These are phyloP conservation scores for Onthophagus sagittarius DNA, from an alignment of 2,888 invertebrate genomes.

Conservation along the genomic window DNA sequence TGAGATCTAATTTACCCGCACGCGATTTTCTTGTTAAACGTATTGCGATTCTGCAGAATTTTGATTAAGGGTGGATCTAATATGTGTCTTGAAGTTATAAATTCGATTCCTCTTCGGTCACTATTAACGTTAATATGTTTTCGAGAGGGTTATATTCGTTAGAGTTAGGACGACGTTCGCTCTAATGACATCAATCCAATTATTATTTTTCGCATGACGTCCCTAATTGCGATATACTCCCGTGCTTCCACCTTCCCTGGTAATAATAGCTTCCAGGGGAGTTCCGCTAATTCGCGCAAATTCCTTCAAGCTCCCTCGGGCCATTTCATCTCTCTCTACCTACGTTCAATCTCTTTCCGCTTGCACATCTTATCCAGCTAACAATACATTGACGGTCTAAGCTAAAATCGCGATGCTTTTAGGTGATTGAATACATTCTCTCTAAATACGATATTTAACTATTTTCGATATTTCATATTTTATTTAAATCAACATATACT, in stretches of 20 bases:
- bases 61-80: background rate
- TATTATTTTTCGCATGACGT: constrained; percentile 36
- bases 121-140: background rate
- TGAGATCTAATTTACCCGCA: constrained; percentile 12
- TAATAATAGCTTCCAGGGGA: constrained; percentile 21
- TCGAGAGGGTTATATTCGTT: constrained; percentile 1
- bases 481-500: background rate
- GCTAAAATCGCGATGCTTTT: background rate
- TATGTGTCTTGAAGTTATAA: background rate
- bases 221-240: constrained; percentile 31
- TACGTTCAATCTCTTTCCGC: background rate
- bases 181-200: constrained; percentile 35
- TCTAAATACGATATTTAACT: background rate
- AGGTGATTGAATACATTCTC: background rate
- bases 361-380: background rate
- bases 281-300: constrained; percentile 13
- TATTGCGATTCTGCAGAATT: background rate
- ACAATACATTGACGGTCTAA: background rate
- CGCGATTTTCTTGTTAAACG: constrained; percentile 1
- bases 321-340: background rate
- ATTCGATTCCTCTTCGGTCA: background rate
- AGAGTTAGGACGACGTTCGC: constrained; percentile 22
- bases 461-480: background rate
- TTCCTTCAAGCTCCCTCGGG: background rate
- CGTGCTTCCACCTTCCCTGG: constrained; percentile 16